These are phyloP conservation scores for Argyrosomus regius DNA, from an alignment of 2,797 vertebrate genomes.

Conservation along the genomic window DNA sequence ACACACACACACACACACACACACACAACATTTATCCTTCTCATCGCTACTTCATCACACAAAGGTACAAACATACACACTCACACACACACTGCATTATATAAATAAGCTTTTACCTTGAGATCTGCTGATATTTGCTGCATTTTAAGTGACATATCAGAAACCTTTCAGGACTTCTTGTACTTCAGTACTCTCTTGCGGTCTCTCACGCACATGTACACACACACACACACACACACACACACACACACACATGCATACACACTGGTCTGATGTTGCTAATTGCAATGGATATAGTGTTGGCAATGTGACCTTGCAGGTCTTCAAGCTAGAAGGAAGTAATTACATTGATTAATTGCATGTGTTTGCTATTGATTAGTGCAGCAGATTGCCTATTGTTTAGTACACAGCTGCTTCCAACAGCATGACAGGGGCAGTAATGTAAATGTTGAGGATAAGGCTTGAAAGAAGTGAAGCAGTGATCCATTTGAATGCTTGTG, in stretches of 20 bases:
- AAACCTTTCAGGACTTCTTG: not conserved
- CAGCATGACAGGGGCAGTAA: constrained; percentile 14
- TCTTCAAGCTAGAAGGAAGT: constrained; percentile 55
- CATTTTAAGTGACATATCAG: not conserved
- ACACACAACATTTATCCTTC: constrained; percentile 2
- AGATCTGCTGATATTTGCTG: constrained; percentile 4
- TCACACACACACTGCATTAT: constrained; percentile 4
- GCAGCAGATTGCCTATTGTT: constrained; percentile 46
- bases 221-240: constrained; percentile 1
- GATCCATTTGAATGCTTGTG: constrained; percentile 35
- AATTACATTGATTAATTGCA: constrained; percentile 76
- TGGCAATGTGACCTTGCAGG: constrained; percentile 53
- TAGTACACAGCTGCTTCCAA: constrained; percentile 30
- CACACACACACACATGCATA: not conserved
- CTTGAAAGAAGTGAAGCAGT: constrained; percentile 8
- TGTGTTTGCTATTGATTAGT: constrained; percentile 67
- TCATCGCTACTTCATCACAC: constrained; percentile 13
- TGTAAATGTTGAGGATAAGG: constrained; percentile 13
- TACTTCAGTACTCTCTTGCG: not conserved
- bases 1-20: constrained; percentile 25
- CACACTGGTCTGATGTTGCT: constrained; percentile 2
- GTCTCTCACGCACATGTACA: not conserved
- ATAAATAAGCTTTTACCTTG: not conserved
- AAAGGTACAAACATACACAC: constrained; percentile 10
- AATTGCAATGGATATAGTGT: constrained; percentile 42